A percentile compares a stretch with the other conserved stretches of the same genome.
These are phyloP conservation scores for Perithous albicinctus DNA, from an alignment of 2,888 invertebrate species.

Conservation along the genomic window DNA sequence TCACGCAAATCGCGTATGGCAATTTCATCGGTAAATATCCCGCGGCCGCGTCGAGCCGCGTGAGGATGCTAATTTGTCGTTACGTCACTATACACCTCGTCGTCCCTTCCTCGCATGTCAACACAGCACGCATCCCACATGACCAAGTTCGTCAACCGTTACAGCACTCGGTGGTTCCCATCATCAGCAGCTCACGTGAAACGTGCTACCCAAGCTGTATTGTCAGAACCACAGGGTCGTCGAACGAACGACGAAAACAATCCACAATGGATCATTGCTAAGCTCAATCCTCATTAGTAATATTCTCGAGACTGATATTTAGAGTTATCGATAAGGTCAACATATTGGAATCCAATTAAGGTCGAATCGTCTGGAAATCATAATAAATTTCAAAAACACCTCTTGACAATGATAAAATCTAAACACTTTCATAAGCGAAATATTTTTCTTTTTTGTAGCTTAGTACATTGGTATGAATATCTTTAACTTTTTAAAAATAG, in stretches of 20 bases:
- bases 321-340: not conserved
- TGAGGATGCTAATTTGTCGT: slow-evolving; percentile 65
- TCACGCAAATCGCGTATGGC: slow-evolving; percentile 54
- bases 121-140: slow-evolving; percentile 41
- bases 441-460: too few relatives aligned
- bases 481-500: too few relatives aligned
- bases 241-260: slow-evolving; percentile 43
- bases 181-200: slow-evolving; percentile 51
- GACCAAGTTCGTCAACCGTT: slow-evolving; percentile 58
- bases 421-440: too few relatives aligned
- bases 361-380: not conserved
- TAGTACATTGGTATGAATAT: too few relatives aligned
- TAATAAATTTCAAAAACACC: too few relatives aligned
- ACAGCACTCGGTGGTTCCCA: slow-evolving; percentile 53
- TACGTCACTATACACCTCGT: slow-evolving; percentile 44
- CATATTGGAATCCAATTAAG: not conserved
- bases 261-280: slow-evolving; percentile 25
- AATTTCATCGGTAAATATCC: slow-evolving; percentile 62
- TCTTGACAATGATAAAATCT: too few relatives aligned
- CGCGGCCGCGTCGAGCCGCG: slow-evolving; percentile 30
- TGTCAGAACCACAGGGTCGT: slow-evolving; percentile 30
- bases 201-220: slow-evolving; percentile 35
- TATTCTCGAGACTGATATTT: slow-evolving; percentile 45
- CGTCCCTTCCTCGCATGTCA: slow-evolving; percentile 46
- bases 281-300: slow-evolving; percentile 37